Evolutionary conservation across 2,888 invertebrate genomes (phyloP).

Genomic region (Choristoneura rosaceana): DNA sequence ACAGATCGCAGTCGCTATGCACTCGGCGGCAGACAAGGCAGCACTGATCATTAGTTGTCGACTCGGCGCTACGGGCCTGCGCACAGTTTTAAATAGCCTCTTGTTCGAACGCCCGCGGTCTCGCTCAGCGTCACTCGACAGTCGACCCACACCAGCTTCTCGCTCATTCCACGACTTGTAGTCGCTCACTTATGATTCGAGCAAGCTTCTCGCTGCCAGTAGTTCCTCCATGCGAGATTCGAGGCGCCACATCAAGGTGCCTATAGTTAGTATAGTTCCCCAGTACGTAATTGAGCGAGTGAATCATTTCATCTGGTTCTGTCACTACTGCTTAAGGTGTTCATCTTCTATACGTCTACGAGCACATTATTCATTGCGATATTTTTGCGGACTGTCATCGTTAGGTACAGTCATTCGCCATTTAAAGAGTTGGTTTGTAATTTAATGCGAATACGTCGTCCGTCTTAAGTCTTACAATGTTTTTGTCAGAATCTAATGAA

Average conservation of each 20-base stretch:
- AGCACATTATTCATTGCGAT: slow-evolving; percentile 45
- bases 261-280: slow-evolving; percentile 48
- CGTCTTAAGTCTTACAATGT: slow-evolving; percentile 7
- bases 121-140: slow-evolving; percentile 72
- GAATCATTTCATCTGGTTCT: slow-evolving; percentile 75
- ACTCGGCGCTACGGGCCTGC: slow-evolving; percentile 84
- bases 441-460: slow-evolving; percentile 35
- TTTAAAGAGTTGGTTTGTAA: slow-evolving; percentile 40
- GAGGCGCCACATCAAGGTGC: slow-evolving; percentile 42
- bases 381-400: slow-evolving; percentile 42
- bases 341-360: slow-evolving; percentile 49
- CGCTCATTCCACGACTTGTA: slow-evolving; percentile 79
- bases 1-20: slow-evolving; percentile 75
- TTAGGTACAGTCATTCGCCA: slow-evolving; percentile 42
- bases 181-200: slow-evolving; percentile 21
- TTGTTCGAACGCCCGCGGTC: slow-evolving; percentile 73
- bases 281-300: slow-evolving; percentile 69
- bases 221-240: slow-evolving; percentile 27
- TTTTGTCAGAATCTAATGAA: slow-evolving; percentile 21
- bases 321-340: slow-evolving; percentile 74
- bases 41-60: slow-evolving; percentile 83
- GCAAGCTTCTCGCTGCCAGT: slow-evolving; percentile 5
- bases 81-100: slow-evolving; percentile 86
- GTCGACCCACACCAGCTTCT: slow-evolving; percentile 82
- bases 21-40: slow-evolving; percentile 79